These are phyloP conservation scores for Odontomyia ornata DNA, from an alignment of 2,888 invertebrate genomes.

Conservation along the genomic window DNA sequence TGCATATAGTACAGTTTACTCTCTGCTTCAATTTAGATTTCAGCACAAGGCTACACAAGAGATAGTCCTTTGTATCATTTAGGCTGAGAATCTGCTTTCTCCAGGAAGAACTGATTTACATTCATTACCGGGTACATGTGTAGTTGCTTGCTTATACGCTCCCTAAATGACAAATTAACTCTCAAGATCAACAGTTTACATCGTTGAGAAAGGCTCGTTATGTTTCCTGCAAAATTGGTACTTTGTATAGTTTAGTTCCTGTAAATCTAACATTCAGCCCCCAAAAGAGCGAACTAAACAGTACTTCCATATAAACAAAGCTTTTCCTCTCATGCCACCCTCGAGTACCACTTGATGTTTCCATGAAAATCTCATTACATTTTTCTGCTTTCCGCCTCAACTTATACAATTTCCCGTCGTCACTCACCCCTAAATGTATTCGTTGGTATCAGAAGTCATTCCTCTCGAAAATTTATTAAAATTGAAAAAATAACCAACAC, in stretches of 20 bases:
- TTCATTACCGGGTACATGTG: conserved; percentile 49
- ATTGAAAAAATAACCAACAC: conserved; percentile 46
- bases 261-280: neutral
- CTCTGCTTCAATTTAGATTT: neutral
- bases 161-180: conserved; percentile 49
- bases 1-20: neutral
- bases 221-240: too few species aligned
- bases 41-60: neutral
- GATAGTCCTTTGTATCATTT: conserved; percentile 22
- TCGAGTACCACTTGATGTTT: conserved; percentile 4
- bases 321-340: conserved; percentile 24
- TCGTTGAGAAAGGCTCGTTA: neutral
- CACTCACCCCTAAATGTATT: conserved; percentile 2
- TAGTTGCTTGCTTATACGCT: conserved; percentile 48
- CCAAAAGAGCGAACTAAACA: conserved; percentile 9
- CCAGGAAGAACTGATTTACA: conserved; percentile 48
- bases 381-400: neutral
- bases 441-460: conserved; percentile 37
- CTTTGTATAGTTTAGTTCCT: too few species aligned
- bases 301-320: neutral
- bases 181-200: conserved; percentile 26
- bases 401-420: too few species aligned
- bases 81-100: conserved; percentile 21
- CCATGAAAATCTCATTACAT: conserved; percentile 37
- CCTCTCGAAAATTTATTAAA: conserved; percentile 49